Base-by-base conservation (phyloP, 2,888 invertebrate genomes). In the Sarcophaga subvicina region DNA sequence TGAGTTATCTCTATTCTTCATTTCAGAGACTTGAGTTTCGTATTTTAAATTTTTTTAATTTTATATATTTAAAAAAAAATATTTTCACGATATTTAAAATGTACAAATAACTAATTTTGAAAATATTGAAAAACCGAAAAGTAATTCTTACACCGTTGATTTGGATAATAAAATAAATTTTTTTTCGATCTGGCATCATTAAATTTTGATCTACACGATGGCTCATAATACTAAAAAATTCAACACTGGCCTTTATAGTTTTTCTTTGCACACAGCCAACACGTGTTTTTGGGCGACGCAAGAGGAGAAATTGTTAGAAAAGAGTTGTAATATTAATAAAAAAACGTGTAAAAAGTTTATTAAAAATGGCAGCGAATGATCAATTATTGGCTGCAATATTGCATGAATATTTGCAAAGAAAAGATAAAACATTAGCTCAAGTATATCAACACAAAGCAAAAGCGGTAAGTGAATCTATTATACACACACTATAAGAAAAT, bases 371-470 rank as follows among this genome's bases (percentile, higher is more conserved):
- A 89, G 92, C 91, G 67, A 92, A 93, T 70, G 94, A 94, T 83
- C 90, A 92, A 88, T 90, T 94, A 49, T 90, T 94, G 76, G 93
- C 93, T 89, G 95, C 96, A 6, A 91, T 97, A 80, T 94, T 97
- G 83, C 95, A 95, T 88, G 95, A 97, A 88, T 96, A 95, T 94
- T 93, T 97, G 83, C 92, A 94, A 83, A 95, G 94, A 88, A 94
- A 95, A 88, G 96, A 96, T 90, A 95, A 95, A 91, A 94, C 95
- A 8, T 90, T 97, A 49, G 97, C 97, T 0, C 94, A 95, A 90
- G 94, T 95, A 73, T 96, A 96, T 91, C 95, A 96, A 90, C 95
- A 95, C 90, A 96, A 96, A 94, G 95, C 95, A 1, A 96, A 97
- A 92, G 95, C 96, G 94, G 97, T 97, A 94, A 96, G 96, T 95